Conservation (phyloP, 2,113 vertebrate genomes). For the Dicerorhinus sumatrensis region DNA sequence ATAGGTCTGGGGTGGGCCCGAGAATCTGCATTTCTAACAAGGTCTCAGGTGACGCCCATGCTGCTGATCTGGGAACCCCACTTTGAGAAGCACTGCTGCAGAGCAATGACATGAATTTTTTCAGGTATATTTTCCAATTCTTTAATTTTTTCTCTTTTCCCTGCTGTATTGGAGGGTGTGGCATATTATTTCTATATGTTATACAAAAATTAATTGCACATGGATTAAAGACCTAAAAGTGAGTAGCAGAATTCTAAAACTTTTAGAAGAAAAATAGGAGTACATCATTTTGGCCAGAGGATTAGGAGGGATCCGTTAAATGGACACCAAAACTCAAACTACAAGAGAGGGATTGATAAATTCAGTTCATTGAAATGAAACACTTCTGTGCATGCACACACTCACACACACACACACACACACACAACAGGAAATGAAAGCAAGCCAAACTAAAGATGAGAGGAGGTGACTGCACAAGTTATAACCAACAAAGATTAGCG, state of each 20-base stretch:
- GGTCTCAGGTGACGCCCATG: background rate
- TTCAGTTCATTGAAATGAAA: background rate
- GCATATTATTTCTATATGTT: background rate
- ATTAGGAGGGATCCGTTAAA: background rate
- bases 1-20: background rate
- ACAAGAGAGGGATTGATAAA: background rate
- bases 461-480: background rate
- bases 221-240: background rate
- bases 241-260: background rate
- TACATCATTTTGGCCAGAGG: background rate
- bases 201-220: background rate
- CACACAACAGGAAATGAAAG: background rate
- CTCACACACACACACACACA: too few relatives aligned
- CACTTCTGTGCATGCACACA: rapidly evolving
- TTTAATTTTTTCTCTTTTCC: background rate
- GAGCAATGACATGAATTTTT: background rate
- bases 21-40: background rate
- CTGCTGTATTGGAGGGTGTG: background rate
- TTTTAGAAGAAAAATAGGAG: background rate
- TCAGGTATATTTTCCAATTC: background rate
- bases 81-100: background rate
- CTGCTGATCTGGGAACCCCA: background rate
- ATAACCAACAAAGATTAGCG: background rate
- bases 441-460: background rate
- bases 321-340: background rate